Conservation (phyloP, 2,797 vertebrate genomes). For the Catharus ustulatus region DNA sequence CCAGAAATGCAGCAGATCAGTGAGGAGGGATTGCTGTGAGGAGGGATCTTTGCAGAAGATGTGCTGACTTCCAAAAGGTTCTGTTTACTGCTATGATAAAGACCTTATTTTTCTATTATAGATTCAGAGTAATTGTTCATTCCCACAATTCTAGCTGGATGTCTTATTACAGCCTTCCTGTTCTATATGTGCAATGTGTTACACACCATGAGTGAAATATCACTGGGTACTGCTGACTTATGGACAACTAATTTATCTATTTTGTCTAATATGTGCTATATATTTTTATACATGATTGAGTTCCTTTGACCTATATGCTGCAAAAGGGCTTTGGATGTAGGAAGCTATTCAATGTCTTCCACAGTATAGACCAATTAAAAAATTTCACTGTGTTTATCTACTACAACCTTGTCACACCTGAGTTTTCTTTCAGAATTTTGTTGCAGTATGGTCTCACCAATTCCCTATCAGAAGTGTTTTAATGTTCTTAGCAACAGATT, state of each 20-base stretch:
- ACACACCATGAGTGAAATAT: background rate
- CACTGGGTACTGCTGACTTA: background rate
- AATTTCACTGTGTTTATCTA: background rate
- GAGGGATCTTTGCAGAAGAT: background rate
- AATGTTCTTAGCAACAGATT: background rate
- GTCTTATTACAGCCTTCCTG: background rate
- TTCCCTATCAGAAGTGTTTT: background rate
- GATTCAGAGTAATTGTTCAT: background rate
- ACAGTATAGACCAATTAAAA: background rate
- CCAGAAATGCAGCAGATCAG: background rate
- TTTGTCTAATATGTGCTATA: background rate
- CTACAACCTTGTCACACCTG: background rate
- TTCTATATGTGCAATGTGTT: accelerated
- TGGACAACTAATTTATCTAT: background rate
- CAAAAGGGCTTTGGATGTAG: background rate
- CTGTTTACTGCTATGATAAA: background rate
- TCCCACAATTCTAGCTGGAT: background rate
- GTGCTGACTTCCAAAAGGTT: background rate
- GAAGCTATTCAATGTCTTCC: background rate
- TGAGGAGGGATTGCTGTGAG: background rate
- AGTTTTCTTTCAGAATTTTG: background rate
- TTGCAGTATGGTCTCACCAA: background rate
- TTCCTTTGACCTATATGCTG: background rate
- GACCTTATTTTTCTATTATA: background rate
- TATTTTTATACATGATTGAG: background rate